These are phyloP conservation scores for Melopsittacus undulatus DNA, from an alignment of 2,797 vertebrate species.

Conservation along the genomic window DNA sequence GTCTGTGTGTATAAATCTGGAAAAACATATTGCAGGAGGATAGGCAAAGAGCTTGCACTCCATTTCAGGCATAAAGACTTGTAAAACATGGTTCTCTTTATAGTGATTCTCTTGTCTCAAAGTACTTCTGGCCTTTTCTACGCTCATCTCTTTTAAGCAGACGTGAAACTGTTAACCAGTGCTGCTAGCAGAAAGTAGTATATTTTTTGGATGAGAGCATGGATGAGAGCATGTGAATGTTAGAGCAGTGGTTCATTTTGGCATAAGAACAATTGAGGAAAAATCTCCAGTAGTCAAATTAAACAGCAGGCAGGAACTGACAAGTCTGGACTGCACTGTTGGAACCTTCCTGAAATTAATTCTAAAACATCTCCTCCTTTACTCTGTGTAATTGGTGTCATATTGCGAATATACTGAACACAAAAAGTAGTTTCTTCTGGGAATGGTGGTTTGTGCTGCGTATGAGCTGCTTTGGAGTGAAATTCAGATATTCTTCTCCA, in stretches of 20 bases:
- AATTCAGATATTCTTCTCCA: neutral
- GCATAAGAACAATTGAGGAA: neutral
- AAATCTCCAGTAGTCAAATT: neutral
- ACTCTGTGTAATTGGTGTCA: neutral
- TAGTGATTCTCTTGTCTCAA: neutral
- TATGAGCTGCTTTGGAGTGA: neutral
- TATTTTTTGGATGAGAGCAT: neutral
- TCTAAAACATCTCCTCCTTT: neutral
- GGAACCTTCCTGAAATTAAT: neutral
- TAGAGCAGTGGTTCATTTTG: neutral
- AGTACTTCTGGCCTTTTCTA: neutral
- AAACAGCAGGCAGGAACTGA: neutral
- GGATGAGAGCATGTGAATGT: neutral
- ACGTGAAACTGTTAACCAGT: neutral
- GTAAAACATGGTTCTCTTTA: neutral
- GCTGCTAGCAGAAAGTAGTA: neutral
- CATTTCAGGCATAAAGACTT: neutral
- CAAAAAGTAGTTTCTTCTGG: neutral
- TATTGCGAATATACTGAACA: neutral
- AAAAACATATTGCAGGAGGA: neutral
- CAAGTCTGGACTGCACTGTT: neutral
- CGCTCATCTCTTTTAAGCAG: neutral
- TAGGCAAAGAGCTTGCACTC: neutral
- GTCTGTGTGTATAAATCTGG: neutral
- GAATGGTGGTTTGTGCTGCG: neutral